Conservation (phyloP, 1,140 invertebrate species). For the Drosophila ficusphila region DNA sequence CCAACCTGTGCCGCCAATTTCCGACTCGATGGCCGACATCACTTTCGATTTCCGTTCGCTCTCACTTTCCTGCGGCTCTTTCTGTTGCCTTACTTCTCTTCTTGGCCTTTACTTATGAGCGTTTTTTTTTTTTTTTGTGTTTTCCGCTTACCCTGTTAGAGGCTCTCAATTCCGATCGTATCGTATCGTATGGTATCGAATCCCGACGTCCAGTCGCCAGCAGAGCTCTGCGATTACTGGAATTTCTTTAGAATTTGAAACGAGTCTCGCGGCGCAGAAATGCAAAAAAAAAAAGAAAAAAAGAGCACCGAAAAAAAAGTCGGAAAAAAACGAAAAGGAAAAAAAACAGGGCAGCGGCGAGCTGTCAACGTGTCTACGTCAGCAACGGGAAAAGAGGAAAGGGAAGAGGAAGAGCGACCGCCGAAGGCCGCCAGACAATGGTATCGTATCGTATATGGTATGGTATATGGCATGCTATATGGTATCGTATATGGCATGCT, state of each 20-base stretch:
- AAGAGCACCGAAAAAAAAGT: too few species aligned
- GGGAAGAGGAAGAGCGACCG: constrained; percentile 4
- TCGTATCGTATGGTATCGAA: too few species aligned
- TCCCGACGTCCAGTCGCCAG: constrained; percentile 51
- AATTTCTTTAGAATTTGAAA: constrained; percentile 64
- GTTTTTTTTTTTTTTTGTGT: neutral
- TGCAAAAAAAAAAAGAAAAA: too few species aligned
- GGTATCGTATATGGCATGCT: too few species aligned
- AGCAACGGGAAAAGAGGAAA: constrained; percentile 7
- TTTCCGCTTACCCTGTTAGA: neutral
- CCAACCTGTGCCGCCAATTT: neutral
- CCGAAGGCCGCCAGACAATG: constrained; percentile 4
- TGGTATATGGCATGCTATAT: too few species aligned
- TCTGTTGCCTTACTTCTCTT: neutral
- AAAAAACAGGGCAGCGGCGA: constrained; percentile 26
- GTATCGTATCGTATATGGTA: too few species aligned
- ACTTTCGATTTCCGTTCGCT: constrained; percentile 25
- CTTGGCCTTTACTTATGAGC: neutral
- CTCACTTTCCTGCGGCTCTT: too few species aligned
- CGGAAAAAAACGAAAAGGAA: too few species aligned
- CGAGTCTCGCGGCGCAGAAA: constrained; percentile 49
- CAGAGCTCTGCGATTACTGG: constrained; percentile 67
- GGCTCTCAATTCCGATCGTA: neutral
- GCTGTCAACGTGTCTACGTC: constrained; percentile 30
- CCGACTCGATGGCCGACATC: neutral